Evolutionary conservation across 1,140 invertebrate species (phyloP).

Genomic region (Drosophila orena): DNA sequence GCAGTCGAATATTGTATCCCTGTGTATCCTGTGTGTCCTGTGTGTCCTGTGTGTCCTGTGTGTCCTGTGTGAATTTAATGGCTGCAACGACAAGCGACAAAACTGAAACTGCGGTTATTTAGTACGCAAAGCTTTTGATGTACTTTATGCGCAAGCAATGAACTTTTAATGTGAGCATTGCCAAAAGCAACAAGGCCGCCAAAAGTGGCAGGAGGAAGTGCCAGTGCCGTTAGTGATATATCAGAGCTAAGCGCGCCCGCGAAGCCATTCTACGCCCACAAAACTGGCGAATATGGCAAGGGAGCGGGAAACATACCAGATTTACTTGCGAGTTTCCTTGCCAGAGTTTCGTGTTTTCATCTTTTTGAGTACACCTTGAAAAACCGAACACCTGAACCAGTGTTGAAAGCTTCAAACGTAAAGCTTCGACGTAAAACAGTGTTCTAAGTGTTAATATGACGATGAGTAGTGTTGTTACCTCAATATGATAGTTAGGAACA

Average conservation of each 20-base stretch:
- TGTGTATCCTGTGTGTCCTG: constrained; percentile 31
- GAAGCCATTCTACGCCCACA: constrained; percentile 35
- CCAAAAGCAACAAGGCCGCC: constrained; percentile 55
- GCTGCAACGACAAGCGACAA: constrained; percentile 76
- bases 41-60: constrained; percentile 2
- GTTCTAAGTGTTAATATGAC: neutral
- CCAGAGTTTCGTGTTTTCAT: constrained; percentile 21
- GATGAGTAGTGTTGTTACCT: neutral
- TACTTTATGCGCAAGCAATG: constrained; percentile 82
- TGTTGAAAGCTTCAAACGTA: neutral
- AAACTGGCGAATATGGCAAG: constrained; percentile 11
- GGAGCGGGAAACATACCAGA: constrained; percentile 19
- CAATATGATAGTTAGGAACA: too few relatives aligned
- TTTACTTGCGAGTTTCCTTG: constrained; percentile 21
- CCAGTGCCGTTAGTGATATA: constrained; percentile 64
- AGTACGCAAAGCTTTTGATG: constrained; percentile 77
- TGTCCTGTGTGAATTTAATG: constrained; percentile 66
- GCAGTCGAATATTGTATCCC: constrained; percentile 1
- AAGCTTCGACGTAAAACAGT: neutral
- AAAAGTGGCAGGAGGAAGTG: constrained; percentile 34
- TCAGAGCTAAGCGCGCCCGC: constrained; percentile 76
- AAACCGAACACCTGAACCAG: neutral
- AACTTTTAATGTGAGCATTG: constrained; percentile 78
- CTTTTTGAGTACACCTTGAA: constrained; percentile 1
- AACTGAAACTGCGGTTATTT: constrained; percentile 80